Conservation (phyloP, 1,140 invertebrate genomes). For the Diorhabda elongata region DNA sequence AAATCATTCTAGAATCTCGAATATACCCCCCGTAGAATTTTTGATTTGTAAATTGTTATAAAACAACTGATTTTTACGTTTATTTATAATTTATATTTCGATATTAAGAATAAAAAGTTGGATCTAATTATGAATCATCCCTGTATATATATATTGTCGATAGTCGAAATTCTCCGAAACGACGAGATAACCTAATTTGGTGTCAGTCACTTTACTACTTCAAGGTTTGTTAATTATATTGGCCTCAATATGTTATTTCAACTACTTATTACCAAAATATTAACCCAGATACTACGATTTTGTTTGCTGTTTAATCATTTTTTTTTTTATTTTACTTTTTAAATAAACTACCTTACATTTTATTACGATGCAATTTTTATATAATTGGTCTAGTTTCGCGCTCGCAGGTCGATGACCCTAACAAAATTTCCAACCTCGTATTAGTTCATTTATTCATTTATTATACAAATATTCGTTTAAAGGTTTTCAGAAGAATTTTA, state of each 20-base stretch:
- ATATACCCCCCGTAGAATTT: no score
- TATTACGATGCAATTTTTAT: slow-evolving; percentile 26
- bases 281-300: slow-evolving; percentile 3
- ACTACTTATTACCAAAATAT: background rate
- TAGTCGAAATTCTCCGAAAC: background rate
- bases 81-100: no score
- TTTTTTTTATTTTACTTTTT: slow-evolving; percentile 14
- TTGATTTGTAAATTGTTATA: no score
- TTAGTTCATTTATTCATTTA: no score
- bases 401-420: slow-evolving; percentile 21
- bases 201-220: slow-evolving; percentile 21
- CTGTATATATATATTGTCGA: no score
- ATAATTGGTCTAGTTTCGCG: slow-evolving; percentile 21
- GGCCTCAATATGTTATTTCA: slow-evolving; percentile 22
- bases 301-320: slow-evolving; percentile 7
- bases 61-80: no score
- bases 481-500: no score
- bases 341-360: slow-evolving; percentile 30
- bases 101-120: no score
- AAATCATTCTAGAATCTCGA: no score
- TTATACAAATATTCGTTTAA: no score
- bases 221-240: slow-evolving; percentile 21
- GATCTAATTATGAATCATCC: no score
- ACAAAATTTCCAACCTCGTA: no score
- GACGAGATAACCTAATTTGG: slow-evolving; percentile 15